A percentile compares a stretch with the other conserved stretches of the same genome.
These are phyloP conservation scores for Acanthis flammea DNA, from an alignment of 2,797 vertebrate genomes.

Conservation along the genomic window DNA sequence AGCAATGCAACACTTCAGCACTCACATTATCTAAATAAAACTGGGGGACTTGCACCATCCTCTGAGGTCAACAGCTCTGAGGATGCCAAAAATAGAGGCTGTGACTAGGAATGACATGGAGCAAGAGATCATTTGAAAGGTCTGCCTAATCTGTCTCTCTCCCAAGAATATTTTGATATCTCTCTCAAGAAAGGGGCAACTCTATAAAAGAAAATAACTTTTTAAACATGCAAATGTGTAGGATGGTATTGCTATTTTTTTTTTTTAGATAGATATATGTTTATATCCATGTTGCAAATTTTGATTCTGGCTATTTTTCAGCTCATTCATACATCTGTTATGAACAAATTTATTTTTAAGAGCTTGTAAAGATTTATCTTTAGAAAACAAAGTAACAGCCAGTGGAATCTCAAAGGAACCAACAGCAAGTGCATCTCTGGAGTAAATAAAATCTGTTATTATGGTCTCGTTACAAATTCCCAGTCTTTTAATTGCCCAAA, in stretches of 20 bases:
- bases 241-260: not conserved
- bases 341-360: not conserved
- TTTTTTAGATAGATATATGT: not conserved
- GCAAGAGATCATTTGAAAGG: not conserved
- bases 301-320: not conserved
- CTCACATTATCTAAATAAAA: not conserved
- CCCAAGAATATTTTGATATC: not conserved
- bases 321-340: not conserved
- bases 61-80: conserved; percentile 4
- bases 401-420: not conserved
- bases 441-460: not conserved
- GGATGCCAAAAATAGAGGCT: conserved; percentile 13
- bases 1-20: not conserved
- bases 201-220: not conserved
- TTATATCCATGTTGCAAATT: not conserved
- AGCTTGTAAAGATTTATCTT: not conserved
- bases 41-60: not conserved
- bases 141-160: not conserved
- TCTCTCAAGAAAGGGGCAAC: not conserved
- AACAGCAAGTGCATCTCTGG: not conserved
- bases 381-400: not conserved
- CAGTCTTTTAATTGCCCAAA: not conserved
- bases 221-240: not conserved
- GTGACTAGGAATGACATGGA: not conserved
- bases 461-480: not conserved